phyloP scores from a whole-genome alignment of 2,888 invertebrate species.

The Colostygia pectinataria region DNA sequence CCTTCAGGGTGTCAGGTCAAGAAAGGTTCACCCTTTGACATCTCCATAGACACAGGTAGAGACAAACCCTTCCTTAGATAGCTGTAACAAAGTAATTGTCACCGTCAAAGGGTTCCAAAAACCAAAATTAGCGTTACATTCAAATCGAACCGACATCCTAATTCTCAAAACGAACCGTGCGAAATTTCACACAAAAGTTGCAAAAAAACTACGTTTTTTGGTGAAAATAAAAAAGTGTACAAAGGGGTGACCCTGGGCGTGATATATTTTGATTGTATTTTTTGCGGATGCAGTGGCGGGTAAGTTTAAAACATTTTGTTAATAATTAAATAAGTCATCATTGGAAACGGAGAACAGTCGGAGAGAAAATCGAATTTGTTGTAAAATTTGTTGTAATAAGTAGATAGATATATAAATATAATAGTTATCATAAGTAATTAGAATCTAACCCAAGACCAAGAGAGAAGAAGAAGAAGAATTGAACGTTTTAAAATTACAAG shows the following conservation, averaged over 20 bases:
- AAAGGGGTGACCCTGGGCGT: conserved; percentile 54
- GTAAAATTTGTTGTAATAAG: too few species aligned
- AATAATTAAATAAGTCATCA: background rate
- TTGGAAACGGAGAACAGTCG: too few species aligned
- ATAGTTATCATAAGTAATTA: too few species aligned
- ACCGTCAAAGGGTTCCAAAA: conserved; percentile 60
- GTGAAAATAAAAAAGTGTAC: conserved; percentile 27
- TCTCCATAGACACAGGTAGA: conserved; percentile 62
- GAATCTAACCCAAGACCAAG: too few species aligned
- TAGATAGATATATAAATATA: too few species aligned
- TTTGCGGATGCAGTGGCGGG: conserved; percentile 34
- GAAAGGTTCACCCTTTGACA: conserved; percentile 66
- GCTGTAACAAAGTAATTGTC: conserved; percentile 54
- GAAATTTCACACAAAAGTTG: conserved; percentile 66
- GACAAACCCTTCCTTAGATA: conserved; percentile 60
- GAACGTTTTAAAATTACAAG: too few species aligned
- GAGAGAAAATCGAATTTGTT: too few species aligned
- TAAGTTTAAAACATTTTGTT: conserved; percentile 13
- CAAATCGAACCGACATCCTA: conserved; percentile 65
- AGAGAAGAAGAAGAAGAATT: too few species aligned
- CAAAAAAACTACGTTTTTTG: conserved; percentile 44
- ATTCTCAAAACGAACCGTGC: conserved; percentile 75
- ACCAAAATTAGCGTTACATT: conserved; percentile 76
- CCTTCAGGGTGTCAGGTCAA: conserved; percentile 63
- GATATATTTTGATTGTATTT: conserved; percentile 53